Percentiles rank a stretch among this genome's conserved stretches.
Evolutionary conservation across 2,797 vertebrate species (phyloP).

Genomic region (Poeciliopsis presidionis): DNA sequence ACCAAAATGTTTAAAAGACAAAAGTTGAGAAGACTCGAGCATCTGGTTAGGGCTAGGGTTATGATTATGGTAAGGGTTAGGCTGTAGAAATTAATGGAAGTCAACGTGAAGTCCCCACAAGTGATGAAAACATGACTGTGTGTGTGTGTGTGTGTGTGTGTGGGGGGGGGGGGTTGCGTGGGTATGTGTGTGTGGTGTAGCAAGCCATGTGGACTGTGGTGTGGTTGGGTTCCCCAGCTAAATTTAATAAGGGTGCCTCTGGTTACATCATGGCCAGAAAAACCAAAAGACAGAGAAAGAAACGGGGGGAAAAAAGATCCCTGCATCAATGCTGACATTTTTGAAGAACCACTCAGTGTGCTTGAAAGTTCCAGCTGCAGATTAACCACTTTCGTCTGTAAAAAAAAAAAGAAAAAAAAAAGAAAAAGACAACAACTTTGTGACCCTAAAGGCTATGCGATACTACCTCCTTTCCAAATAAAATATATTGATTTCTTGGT

Average conservation of each 20-base stretch:
- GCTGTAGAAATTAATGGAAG: too few relatives aligned
- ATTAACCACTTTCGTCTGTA: not conserved
- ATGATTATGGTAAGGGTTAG: too few relatives aligned
- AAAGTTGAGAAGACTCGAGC: not conserved
- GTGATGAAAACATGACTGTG: not conserved
- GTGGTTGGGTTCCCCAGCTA: conserved; percentile 66
- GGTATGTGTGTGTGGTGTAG: conserved; percentile 23
- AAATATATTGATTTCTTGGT: not conserved
- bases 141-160: not conserved
- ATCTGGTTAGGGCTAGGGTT: too few relatives aligned
- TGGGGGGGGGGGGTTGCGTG: not conserved
- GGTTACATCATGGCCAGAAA: conserved; percentile 62
- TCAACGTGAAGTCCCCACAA: too few relatives aligned
- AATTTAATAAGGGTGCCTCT: conserved; percentile 70
- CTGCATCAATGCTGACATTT: conserved; percentile 16
- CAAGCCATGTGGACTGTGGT: conserved; percentile 55
- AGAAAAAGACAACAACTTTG: not conserved
- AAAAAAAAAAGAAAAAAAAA: not conserved
- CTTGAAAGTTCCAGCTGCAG: conserved; percentile 16
- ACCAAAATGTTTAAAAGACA: not conserved
- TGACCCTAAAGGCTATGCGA: not conserved
- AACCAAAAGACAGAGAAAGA: conserved; percentile 35
- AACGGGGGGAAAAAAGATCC: conserved; percentile 22
- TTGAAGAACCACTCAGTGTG: not conserved
- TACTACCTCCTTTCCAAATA: not conserved